Percentiles rank a stretch among this genome's conserved stretches.
Conservation (phyloP, 2,888 invertebrate species). For the Plagodis pulveraria region DNA sequence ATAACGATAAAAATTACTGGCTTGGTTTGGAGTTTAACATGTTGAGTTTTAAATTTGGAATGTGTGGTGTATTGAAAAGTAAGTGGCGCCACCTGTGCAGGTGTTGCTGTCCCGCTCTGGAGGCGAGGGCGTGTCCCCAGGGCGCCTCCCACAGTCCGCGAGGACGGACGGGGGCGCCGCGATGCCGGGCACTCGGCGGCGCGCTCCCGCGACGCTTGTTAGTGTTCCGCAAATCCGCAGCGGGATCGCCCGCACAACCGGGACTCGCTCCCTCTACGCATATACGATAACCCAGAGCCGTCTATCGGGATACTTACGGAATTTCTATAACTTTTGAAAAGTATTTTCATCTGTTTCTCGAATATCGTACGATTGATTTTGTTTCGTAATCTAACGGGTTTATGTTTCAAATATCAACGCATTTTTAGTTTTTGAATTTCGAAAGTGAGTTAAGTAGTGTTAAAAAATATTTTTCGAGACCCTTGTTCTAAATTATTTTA, state of each 20-base stretch:
- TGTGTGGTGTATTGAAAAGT: slow-evolving; percentile 31
- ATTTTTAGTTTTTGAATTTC: too few relatives aligned
- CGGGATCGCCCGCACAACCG: slow-evolving; percentile 84
- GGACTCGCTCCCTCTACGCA: slow-evolving; percentile 80
- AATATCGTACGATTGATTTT: slow-evolving; percentile 1
- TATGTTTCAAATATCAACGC: slow-evolving; percentile 9
- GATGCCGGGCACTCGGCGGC: slow-evolving; percentile 81
- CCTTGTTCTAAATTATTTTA: too few relatives aligned
- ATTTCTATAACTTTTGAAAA: slow-evolving; percentile 37
- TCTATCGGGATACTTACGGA: slow-evolving; percentile 63
- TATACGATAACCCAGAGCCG: slow-evolving; percentile 79
- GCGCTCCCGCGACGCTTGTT: slow-evolving; percentile 84
- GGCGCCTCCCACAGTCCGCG: slow-evolving; percentile 82
- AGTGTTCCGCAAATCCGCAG: slow-evolving; percentile 84
- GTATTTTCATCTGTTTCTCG: slow-evolving; percentile 5
- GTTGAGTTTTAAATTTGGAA: slow-evolving; percentile 37
- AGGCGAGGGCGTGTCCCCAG: slow-evolving; percentile 85
- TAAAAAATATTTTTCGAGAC: not conserved
- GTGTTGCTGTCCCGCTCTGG: slow-evolving; percentile 79
- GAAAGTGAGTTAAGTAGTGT: slow-evolving; percentile 26
- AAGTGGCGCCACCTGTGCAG: slow-evolving; percentile 75
- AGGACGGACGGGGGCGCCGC: slow-evolving; percentile 83
- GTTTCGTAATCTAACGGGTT: slow-evolving; percentile 11
- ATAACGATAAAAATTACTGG: slow-evolving; percentile 29
- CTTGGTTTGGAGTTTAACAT: slow-evolving; percentile 11